Evolutionary conservation across 2,797 vertebrate species (phyloP), one percentile per base, ranked within the genome.

Genomic region (Denticeps clupeoides): DNA sequence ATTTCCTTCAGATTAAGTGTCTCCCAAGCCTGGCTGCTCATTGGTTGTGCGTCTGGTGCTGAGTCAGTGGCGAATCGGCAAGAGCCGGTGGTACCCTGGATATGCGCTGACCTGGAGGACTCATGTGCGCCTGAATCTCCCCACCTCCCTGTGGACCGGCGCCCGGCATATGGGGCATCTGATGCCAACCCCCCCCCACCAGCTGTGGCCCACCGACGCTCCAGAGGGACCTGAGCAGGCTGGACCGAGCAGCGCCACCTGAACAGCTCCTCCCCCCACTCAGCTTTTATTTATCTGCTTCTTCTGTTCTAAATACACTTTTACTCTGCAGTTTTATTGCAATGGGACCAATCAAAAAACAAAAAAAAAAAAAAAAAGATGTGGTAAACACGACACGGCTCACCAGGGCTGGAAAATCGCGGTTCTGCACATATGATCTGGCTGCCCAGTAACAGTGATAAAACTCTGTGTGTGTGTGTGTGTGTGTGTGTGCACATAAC

Each of bases 91-190:
- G 10, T 15, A 21, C 35, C 10, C 41, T 23, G 15, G 24, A 12
- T 19, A 29, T 13, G 40, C 18, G 10, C 28, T 51, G 47, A 55
- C 66, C 41, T 56, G 3, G 3, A 69, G 58, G 74, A 66, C 54
- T 56, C 62, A 55, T 68, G 49, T 24, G 51, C 60, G 49, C 29
- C 27, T 65, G 72, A 63, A 58, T 69, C 62, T 63, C 56, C 42
- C 55, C 56, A 67, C 69, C n/a, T n/a, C 67, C 65, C 64, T 58
- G 62, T 61, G 68, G 71, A 58, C 55, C 61, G 61, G 46, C 64
- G 63, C 62, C 58, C 56, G 59, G 57, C 55, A 54, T 63, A 57
- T 64, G 60, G 57, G 60, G 42, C 60, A 67, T 56, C 56, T 55
- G 45, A 50, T 63, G 62, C 58, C 51, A 62, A 60, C 59, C 59